These are phyloP conservation scores for Andrena bucephala DNA, from an alignment of 2,888 invertebrate species.

Conservation along the genomic window DNA sequence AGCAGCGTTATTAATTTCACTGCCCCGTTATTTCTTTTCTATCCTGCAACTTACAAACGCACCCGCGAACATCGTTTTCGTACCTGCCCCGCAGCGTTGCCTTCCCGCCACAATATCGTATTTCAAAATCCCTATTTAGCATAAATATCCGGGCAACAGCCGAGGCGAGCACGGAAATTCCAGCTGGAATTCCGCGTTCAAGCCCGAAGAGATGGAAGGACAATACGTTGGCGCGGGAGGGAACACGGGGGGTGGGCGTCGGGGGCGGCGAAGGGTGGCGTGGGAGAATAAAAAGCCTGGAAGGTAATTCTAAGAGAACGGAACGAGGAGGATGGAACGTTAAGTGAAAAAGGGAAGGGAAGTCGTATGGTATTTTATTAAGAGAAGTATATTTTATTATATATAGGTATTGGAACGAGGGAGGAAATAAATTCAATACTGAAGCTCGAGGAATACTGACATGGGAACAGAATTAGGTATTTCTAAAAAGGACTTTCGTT, in stretches of 20 bases:
- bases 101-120: constrained; percentile 71
- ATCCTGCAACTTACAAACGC: neutral
- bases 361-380: constrained; percentile 31
- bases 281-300: constrained; percentile 25
- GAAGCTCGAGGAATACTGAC: neutral
- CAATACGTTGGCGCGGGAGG: constrained; percentile 20
- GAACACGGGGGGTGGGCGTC: constrained; percentile 4
- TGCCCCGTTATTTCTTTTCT: neutral
- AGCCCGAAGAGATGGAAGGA: constrained; percentile 35
- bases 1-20: constrained; percentile 4
- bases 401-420: neutral
- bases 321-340: neutral
- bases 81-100: constrained; percentile 8
- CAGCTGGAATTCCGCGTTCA: constrained; percentile 53
- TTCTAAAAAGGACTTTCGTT: too few species aligned
- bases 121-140: constrained; percentile 81
- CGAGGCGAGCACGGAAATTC: constrained; percentile 62
- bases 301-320: constrained; percentile 41
- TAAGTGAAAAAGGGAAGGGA: neutral
- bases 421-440: neutral
- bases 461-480: neutral
- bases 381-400: constrained; percentile 1
- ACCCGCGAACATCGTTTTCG: neutral
- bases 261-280: neutral
- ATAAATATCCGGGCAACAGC: constrained; percentile 76